Percentiles rank a stretch among this genome's conserved stretches.
Evolutionary conservation across 2,113 vertebrate genomes (phyloP).

Genomic region (Calyptommatus sinebrachiatus): DNA sequence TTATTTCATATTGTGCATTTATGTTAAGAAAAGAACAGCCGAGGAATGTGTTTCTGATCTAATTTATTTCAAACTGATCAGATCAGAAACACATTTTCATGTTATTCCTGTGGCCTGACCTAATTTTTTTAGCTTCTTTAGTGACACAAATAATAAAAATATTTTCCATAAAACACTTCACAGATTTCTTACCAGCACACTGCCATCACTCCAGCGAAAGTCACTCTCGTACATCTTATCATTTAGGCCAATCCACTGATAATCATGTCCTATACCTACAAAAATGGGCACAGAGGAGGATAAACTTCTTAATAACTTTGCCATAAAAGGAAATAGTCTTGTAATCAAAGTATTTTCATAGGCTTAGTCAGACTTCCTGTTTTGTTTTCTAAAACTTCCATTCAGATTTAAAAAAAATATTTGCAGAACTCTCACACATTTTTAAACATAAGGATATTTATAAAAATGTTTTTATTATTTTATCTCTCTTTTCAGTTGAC

Average conservation of each 20-base stretch:
- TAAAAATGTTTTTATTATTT: slow-evolving; percentile 22
- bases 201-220: slow-evolving; percentile 96
- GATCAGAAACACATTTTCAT: slow-evolving; percentile 3
- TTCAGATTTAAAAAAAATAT: not conserved
- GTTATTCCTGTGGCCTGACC: not conserved
- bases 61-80: slow-evolving; percentile 4
- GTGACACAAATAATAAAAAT: slow-evolving; percentile 32
- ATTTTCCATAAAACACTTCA: slow-evolving; percentile 16
- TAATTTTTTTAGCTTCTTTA: slow-evolving; percentile 6
- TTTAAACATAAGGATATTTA: slow-evolving; percentile 8
- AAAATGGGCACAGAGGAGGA: slow-evolving; percentile 47
- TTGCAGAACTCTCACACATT: not conserved
- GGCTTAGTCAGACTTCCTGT: slow-evolving; percentile 57
- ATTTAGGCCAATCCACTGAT: slow-evolving; percentile 98
- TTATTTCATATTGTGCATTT: not conserved
- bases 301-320: slow-evolving; percentile 45
- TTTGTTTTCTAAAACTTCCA: not conserved
- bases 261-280: slow-evolving; percentile 92
- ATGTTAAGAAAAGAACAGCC: not conserved
- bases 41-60: no score
- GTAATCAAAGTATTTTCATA: slow-evolving; percentile 47
- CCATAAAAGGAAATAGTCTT: slow-evolving; percentile 51
- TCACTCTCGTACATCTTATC: slow-evolving; percentile 98
- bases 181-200: slow-evolving; percentile 83
- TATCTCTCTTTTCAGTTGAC: not conserved